A percentile compares a stretch with the other conserved stretches of the same genome.
phyloP scores from a whole-genome alignment of 2,797 vertebrate species.

The Pangasius macronema region DNA sequence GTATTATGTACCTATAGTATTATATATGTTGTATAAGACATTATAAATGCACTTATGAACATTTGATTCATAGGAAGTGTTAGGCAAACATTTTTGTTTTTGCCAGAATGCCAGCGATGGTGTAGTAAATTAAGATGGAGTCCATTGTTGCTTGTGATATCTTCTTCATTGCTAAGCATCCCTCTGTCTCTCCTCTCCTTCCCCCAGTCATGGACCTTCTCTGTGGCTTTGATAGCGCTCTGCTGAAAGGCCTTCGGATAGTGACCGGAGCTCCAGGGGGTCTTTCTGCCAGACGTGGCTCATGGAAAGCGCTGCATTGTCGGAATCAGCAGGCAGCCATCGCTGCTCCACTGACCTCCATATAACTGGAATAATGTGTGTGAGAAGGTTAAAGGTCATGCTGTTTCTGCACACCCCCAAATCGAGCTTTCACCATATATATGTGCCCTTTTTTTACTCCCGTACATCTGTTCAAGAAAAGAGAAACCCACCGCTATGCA shows the following conservation, averaged over 20 bases:
- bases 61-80: background rate
- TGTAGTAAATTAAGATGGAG: background rate
- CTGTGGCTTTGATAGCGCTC: slow-evolving; percentile 52
- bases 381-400: slow-evolving; percentile 84
- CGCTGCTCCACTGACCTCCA: slow-evolving; percentile 73
- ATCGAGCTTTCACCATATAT: slow-evolving; percentile 73
- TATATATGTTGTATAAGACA: background rate
- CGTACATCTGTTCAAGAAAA: slow-evolving; percentile 45
- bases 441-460: slow-evolving; percentile 78
- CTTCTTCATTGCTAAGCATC: background rate
- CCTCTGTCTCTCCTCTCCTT: slow-evolving; percentile 60
- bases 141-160: background rate
- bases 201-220: slow-evolving; percentile 55
- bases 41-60: background rate
- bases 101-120: background rate
- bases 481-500: slow-evolving; percentile 12
- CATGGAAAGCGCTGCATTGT: slow-evolving; percentile 81
- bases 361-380: slow-evolving; percentile 84
- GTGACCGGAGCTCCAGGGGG: slow-evolving; percentile 81
- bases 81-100: background rate
- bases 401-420: slow-evolving; percentile 46
- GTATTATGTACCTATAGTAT: background rate
- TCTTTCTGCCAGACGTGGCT: slow-evolving; percentile 82
- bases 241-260: slow-evolving; percentile 85
- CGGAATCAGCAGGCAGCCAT: slow-evolving; percentile 90